Evolutionary conservation across 2,797 vertebrate genomes (phyloP), one percentile per base, ranked within the genome.

Genomic region (Poecilia wingei): DNA sequence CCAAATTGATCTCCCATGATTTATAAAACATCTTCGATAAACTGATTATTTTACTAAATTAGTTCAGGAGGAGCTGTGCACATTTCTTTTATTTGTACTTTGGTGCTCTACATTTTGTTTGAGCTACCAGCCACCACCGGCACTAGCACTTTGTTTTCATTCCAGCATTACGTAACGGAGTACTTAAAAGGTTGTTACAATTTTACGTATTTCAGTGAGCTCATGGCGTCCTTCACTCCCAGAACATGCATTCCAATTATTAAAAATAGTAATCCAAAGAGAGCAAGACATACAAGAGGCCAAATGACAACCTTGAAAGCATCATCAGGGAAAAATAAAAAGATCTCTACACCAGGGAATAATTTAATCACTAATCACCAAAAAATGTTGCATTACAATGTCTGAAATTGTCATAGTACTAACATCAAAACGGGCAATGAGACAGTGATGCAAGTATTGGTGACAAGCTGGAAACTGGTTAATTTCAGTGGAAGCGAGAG

Each of bases 221-320:
- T 39, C 64, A 66, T 41, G 33, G 18, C 4, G 20, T 16, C 64
- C 64, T 66, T 66, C 64, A 12, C 36, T 39, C 41, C n/a, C 64
- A 66, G 64, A 66, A 39, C 7, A 66, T 22, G 36, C 64, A 66
- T 66, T 66, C 64, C 64, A 66, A 20, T 66, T 66, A 66, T 22
- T 66, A 39, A 22, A 66, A 39, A 66, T 39, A 39, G n/a, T 66
- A 39, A 41, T 39, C 64, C 31, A 66, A 66, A 39, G 36, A 66
- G 33, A 66, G 18, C 33, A 9, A 66, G 36, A 31, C 14, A 16
- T 31, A 61, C 10, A 64, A 64, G 33, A 64, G 31, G 61, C 33
- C 8, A 36, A 64, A 64, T 20, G 31, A 64, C 25, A 28, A 64
- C 61, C 61, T 36, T 64, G 61, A 64, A 64, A 8, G 33, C 16